A percentile compares a stretch with the other conserved stretches of the same genome.
These are phyloP conservation scores for Papilio dardanus DNA, from an alignment of 1,140 invertebrate species.

Conservation along the genomic window DNA sequence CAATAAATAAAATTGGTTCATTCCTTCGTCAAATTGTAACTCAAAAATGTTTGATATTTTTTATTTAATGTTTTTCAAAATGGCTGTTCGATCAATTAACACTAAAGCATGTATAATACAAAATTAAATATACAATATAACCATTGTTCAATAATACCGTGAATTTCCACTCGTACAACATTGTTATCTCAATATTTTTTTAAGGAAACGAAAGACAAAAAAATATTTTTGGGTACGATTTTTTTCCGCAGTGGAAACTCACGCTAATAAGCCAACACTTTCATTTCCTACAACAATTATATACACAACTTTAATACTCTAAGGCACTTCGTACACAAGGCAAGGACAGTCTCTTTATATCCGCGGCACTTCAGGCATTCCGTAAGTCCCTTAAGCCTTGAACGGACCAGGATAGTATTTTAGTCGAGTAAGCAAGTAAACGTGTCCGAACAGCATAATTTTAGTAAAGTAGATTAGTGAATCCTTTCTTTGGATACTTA, in stretches of 20 bases:
- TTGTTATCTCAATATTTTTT: neutral
- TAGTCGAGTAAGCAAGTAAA: too few species aligned
- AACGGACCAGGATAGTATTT: too few species aligned
- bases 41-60: neutral
- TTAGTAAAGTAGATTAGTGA: too few species aligned
- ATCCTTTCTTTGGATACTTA: too few species aligned
- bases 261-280: neutral
- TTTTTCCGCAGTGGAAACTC: neutral
- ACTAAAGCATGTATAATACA: neutral
- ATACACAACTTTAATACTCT: neutral
- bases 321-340: too few species aligned
- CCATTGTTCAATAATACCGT: neutral
- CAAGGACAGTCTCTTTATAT: too few species aligned
- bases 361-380: too few species aligned
- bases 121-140: neutral
- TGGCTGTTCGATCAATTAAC: neutral
- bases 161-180: neutral
- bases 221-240: constrained; percentile 3
- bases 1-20: neutral
- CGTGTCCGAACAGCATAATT: too few species aligned
- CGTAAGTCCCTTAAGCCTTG: too few species aligned
- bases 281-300: constrained; percentile 1
- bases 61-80: neutral
- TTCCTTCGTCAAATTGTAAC: neutral
- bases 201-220: neutral